A percentile compares a stretch with the other conserved stretches of the same genome.
These are phyloP conservation scores for Drosophila merina DNA, from an alignment of 2,888 invertebrate species.

Conservation along the genomic window DNA sequence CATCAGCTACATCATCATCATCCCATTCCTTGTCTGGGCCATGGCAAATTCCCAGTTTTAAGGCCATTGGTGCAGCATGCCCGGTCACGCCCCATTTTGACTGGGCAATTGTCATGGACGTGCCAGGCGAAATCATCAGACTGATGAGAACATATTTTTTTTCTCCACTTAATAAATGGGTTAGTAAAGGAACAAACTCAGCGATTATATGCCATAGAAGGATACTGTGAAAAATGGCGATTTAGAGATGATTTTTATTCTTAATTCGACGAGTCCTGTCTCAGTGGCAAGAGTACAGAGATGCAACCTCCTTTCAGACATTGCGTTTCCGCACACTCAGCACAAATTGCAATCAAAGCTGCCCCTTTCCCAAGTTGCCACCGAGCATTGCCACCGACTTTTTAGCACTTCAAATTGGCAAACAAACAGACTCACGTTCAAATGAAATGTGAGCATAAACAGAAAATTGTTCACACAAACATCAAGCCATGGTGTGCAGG, in stretches of 20 bases:
- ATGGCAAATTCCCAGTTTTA: conserved; percentile 39
- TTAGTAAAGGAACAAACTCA: neutral
- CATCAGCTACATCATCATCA: conserved; percentile 11
- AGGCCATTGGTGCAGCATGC: conserved; percentile 36
- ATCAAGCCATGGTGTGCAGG: neutral
- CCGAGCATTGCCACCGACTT: conserved; percentile 26
- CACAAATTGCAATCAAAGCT: conserved; percentile 73
- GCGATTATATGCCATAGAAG: neutral
- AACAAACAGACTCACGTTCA: conserved; percentile 77
- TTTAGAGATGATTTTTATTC: neutral
- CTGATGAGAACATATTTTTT: conserved; percentile 28
- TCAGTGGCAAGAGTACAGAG: conserved; percentile 18
- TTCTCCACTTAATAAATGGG: conserved; percentile 23
- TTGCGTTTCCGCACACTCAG: conserved; percentile 63
- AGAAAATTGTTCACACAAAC: conserved; percentile 75
- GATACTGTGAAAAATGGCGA: neutral
- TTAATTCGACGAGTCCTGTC: too few species aligned
- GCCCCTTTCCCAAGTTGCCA: conserved; percentile 20
- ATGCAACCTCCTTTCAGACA: conserved; percentile 27
- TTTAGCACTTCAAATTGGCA: conserved; percentile 75
- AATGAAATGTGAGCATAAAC: conserved; percentile 78
- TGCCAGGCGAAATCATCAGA: conserved; percentile 18
- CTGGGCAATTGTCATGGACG: conserved; percentile 48
- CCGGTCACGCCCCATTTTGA: conserved; percentile 44
- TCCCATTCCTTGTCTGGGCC: conserved; percentile 28